A percentile compares a stretch with the other conserved stretches of the same genome.
Conservation (phyloP, 2,797 vertebrate genomes). For the Hoplostethus atlanticus region DNA sequence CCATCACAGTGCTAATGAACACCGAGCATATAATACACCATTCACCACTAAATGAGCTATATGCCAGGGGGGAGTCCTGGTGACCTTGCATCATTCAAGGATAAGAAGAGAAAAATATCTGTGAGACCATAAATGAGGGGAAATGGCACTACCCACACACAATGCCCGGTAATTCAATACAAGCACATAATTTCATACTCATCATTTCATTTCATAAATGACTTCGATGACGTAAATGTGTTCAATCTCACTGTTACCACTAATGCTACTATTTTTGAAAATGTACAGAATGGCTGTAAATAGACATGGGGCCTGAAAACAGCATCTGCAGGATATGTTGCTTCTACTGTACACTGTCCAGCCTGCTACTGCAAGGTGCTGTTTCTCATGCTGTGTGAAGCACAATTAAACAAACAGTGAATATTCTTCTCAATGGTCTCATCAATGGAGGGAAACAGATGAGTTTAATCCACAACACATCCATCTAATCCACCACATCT, state of each 20-base stretch:
- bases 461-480: constrained; percentile 51
- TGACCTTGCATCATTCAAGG: constrained; percentile 12
- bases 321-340: constrained; percentile 20
- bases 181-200: background rate
- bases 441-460: constrained; percentile 54
- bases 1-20: constrained; percentile 34
- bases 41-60: constrained; percentile 12
- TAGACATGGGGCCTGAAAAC: background rate
- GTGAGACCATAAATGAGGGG: background rate
- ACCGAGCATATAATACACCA: background rate
- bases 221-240: constrained; percentile 3
- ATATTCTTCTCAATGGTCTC: constrained; percentile 31
- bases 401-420: constrained; percentile 59
- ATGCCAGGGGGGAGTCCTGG: background rate
- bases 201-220: background rate
- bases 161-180: background rate
- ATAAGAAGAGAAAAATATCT: background rate
- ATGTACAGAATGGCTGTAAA: constrained; percentile 9
- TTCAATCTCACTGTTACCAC: background rate
- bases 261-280: background rate
- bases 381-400: constrained; percentile 25
- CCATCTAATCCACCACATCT: constrained; percentile 21
- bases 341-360: background rate
- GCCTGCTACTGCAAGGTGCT: constrained; percentile 28
- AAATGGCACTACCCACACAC: background rate